A percentile compares a stretch with the other conserved stretches of the same genome.
Conservation (phyloP, 2,113 vertebrate species). For the Scortum barcoo region DNA sequence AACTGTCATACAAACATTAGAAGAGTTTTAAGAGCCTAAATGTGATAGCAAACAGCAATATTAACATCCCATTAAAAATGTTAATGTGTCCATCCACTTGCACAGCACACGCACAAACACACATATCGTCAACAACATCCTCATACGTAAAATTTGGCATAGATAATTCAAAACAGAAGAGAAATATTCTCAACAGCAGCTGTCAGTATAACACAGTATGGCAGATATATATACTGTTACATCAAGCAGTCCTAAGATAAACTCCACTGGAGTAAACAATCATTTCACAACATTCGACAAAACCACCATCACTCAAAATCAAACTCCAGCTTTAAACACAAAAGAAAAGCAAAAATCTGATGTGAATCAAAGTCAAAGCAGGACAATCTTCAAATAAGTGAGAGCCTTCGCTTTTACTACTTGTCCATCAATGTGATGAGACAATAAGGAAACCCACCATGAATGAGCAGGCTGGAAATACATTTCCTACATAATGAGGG, state of each 20-base stretch:
- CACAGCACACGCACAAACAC: slow-evolving; percentile 12
- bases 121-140: slow-evolving; percentile 4
- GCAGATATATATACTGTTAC: slow-evolving; percentile 58
- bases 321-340: slow-evolving; percentile 63
- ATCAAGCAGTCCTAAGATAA: slow-evolving; percentile 61
- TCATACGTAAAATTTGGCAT: slow-evolving; percentile 56
- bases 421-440: slow-evolving; percentile 86
- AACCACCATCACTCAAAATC: slow-evolving; percentile 66
- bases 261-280: slow-evolving; percentile 86
- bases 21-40: slow-evolving; percentile 60
- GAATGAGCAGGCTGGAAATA: slow-evolving; percentile 74
- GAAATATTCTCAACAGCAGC: slow-evolving; percentile 83
- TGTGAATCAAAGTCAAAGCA: slow-evolving; percentile 61
- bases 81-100: slow-evolving; percentile 9
- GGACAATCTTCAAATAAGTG: slow-evolving; percentile 64
- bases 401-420: slow-evolving; percentile 56
- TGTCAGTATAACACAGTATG: slow-evolving; percentile 70
- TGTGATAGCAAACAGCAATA: slow-evolving; percentile 41
- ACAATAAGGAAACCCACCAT: slow-evolving; percentile 58
- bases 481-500: slow-evolving; percentile 80
- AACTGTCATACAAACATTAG: slow-evolving; percentile 72
- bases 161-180: slow-evolving; percentile 70
- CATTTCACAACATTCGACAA: slow-evolving; percentile 63
- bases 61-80: slow-evolving; percentile 26
- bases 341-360: slow-evolving; percentile 55